These are phyloP conservation scores for Ibycter americanus DNA, from an alignment of 2,797 vertebrate species.

Conservation along the genomic window DNA sequence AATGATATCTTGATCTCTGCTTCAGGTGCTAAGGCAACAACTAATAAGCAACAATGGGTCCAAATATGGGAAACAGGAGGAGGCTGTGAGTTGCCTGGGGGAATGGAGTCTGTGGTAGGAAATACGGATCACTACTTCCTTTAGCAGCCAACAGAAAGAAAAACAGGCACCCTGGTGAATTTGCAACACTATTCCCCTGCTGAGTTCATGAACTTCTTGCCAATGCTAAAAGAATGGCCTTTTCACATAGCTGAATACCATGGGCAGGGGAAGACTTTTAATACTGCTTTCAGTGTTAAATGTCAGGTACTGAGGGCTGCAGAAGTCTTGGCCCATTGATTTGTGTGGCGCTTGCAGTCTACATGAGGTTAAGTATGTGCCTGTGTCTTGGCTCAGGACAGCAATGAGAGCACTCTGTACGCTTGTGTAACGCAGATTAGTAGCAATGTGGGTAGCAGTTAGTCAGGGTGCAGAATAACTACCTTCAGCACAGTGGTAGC, in stretches of 20 bases:
- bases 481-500: not conserved
- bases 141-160: not conserved
- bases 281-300: not conserved
- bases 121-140: not conserved
- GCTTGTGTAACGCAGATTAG: not conserved
- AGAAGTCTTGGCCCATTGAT: not conserved
- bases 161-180: not conserved
- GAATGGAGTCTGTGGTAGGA: not conserved
- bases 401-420: not conserved
- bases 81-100: not conserved
- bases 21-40: not conserved
- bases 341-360: not conserved
- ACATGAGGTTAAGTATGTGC: not conserved
- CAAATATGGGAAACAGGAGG: not conserved
- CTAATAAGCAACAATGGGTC: not conserved
- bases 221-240: not conserved
- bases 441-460: not conserved
- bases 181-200: not conserved
- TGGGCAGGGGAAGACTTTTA: not conserved
- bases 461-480: not conserved
- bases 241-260: not conserved
- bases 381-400: not conserved
- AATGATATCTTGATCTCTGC: not conserved
- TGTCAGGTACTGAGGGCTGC: not conserved
- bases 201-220: not conserved